Conservation (phyloP, 2,888 invertebrate genomes). For the Eupithecia subfuscata region DNA sequence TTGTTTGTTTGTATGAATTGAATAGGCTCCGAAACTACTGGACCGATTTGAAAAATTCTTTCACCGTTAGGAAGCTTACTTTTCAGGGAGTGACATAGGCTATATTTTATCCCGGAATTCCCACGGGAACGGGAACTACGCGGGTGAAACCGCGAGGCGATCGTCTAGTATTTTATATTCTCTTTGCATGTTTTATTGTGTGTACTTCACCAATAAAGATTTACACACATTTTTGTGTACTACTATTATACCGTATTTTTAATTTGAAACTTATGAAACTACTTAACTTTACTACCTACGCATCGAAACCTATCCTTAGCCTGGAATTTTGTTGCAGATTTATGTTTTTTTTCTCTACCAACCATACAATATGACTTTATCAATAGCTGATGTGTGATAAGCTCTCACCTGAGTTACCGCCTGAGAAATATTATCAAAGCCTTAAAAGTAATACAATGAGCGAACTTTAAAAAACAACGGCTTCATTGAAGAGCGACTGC, state of each 20-base stretch:
- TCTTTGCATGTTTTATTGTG: neutral
- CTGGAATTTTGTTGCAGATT: neutral
- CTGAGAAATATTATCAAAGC: constrained; percentile 36
- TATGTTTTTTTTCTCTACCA: constrained; percentile 4
- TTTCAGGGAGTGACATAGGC: no score
- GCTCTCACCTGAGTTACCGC: constrained; percentile 23
- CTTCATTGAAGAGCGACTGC: constrained; percentile 22
- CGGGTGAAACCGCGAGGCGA: no score
- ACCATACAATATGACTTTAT: constrained; percentile 30
- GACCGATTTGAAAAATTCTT: no score
- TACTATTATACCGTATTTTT: neutral
- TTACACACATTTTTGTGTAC: neutral
- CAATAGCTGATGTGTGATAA: constrained; percentile 28
- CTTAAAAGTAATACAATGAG: constrained; percentile 40
- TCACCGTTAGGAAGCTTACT: no score
- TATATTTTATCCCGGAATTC: no score
- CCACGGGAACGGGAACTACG: no score
- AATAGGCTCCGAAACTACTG: no score
- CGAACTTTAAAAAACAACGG: constrained; percentile 26
- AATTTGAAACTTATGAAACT: neutral
- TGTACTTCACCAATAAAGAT: no score
- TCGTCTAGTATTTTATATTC: no score
- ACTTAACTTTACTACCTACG: neutral
- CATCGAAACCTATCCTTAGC: neutral
- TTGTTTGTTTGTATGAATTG: no score